A percentile compares a stretch with the other conserved stretches of the same genome.
Evolutionary conservation across 2,888 invertebrate genomes (phyloP).

Genomic region (Volucella zonaria): DNA sequence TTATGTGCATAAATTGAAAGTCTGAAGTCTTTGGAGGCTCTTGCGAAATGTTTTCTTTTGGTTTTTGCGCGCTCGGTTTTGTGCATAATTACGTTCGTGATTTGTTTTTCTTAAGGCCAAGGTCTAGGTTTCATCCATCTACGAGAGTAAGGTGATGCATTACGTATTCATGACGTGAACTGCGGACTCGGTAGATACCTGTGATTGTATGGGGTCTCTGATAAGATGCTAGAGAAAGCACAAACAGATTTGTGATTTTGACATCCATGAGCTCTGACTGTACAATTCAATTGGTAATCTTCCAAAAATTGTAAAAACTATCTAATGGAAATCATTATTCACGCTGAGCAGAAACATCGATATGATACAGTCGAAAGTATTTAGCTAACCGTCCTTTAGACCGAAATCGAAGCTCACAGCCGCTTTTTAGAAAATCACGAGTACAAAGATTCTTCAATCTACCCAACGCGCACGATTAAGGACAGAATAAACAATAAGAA

Average conservation of each 20-base stretch:
- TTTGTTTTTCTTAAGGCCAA: slow-evolving; percentile 59
- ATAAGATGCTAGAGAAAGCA: slow-evolving; percentile 22
- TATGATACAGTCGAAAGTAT: too few relatives aligned
- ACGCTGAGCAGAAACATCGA: too few relatives aligned
- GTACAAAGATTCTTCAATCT: too few relatives aligned
- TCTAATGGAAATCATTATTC: too few relatives aligned
- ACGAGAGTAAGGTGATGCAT: slow-evolving; percentile 23
- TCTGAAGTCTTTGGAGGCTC: background rate
- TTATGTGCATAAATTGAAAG: slow-evolving; percentile 52
- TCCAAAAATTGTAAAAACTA: too few relatives aligned
- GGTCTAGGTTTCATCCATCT: slow-evolving; percentile 69
- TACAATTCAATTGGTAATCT: too few relatives aligned
- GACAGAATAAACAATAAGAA: too few relatives aligned
- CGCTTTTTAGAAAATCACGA: too few relatives aligned
- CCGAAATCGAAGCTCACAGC: too few relatives aligned
- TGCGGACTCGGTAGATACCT: slow-evolving; percentile 34
- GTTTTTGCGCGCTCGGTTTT: slow-evolving; percentile 8
- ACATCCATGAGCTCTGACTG: too few relatives aligned
- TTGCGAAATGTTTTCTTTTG: slow-evolving; percentile 23
- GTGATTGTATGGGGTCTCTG: slow-evolving; percentile 16
- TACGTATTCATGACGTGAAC: slow-evolving; percentile 51
- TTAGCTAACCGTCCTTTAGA: too few relatives aligned
- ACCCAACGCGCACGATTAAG: too few relatives aligned
- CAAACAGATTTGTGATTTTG: slow-evolving; percentile 16
- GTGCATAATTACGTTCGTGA: slow-evolving; percentile 44